Conservation (phyloP, 2,797 vertebrate species). For the Syncerus caffer region DNA sequence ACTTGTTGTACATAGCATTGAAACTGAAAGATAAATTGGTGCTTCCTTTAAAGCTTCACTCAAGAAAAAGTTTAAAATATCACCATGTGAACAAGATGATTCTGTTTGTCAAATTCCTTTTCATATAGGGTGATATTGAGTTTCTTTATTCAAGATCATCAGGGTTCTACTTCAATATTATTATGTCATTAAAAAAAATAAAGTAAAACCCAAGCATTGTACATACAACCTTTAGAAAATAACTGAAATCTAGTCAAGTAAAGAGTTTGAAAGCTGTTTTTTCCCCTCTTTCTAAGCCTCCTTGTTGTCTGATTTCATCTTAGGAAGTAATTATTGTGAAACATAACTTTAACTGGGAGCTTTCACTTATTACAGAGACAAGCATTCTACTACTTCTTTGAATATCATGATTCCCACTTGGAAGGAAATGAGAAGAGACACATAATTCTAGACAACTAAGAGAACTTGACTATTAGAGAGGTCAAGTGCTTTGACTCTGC, state of each 20-base stretch:
- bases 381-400: neutral
- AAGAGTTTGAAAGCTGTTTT: neutral
- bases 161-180: neutral
- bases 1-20: neutral
- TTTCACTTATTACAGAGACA: neutral
- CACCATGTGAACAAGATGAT: neutral
- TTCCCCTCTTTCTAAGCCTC: neutral
- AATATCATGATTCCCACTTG: neutral
- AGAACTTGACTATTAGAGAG: neutral
- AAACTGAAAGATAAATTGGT: neutral
- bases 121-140: neutral
- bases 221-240: neutral
- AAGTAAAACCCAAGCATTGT: neutral
- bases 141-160: neutral
- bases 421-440: neutral
- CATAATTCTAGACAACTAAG: neutral
- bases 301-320: neutral
- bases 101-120: neutral
- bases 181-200: neutral
- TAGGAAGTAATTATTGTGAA: neutral
- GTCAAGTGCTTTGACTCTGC: neutral
- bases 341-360: neutral
- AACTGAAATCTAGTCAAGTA: neutral
- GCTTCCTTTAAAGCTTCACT: neutral
- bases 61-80: neutral